Evolutionary conservation across 2,797 vertebrate genomes (phyloP), one percentile per base, ranked within the genome.

Genomic region (Enteromius thamalakanensis): DNA sequence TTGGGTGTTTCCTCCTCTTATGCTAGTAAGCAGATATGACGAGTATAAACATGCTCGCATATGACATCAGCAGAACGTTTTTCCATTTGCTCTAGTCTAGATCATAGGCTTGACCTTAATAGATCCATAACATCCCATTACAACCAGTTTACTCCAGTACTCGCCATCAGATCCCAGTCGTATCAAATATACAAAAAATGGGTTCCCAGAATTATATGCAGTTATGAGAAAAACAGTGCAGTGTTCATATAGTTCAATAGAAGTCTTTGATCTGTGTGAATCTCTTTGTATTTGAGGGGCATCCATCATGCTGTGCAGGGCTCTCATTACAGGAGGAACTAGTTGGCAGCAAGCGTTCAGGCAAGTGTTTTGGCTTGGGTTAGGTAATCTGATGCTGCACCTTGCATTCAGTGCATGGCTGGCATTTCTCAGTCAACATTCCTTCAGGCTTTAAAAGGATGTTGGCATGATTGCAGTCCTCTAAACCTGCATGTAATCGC

Each of bases 251-350:
- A 11, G 34, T 21, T 58, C 53, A 15, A 29, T n/a, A 58, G 58
- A 68, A 58, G 40, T 12, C 49, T 19, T 29, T 76, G 32, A 34
- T 23, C 37, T 26, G 26, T 10, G 8, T 60, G 34, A 34, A 55
- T 40, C 40, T 69, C 37, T 82, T 72, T 79, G 58, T 81, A 47
- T 68, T 71, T 42, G 12, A 60, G 58, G 37, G 26, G 2, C 60
- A 58, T 84, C 71, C 67, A 51, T 82, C 82, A 78, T 37, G 29
- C 2, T 12, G 32, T 70, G 79, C 7, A 40, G 3, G 29, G 84
- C 62, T 90, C 84, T 58, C 23, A n/a, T 91, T 89, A 87, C 89
- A 79, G 81, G 45, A 68, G 77, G 77, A 79, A 75, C 76, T 62
- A 26, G 26, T 26, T 26, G 60, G 26, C 55, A 83, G 10, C 70